phyloP scores from a whole-genome alignment of 2,113 vertebrate species.

The Recurvirostra avosetta region DNA sequence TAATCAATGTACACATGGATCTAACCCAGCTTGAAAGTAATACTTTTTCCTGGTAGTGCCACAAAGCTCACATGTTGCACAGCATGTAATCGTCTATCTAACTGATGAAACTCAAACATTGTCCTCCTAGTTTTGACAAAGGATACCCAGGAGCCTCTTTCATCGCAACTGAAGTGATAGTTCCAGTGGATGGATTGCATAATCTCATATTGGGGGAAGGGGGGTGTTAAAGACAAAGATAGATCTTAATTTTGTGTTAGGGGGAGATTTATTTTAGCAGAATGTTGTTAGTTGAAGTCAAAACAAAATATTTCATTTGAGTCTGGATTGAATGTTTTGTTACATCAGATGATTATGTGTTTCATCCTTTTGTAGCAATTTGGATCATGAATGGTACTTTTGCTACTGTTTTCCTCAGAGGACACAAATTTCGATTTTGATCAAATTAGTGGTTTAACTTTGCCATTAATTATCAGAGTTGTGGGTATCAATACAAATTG shows the following conservation, averaged over 20 bases:
- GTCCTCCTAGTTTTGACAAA: neutral
- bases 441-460: neutral
- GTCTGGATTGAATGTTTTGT: neutral
- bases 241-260: neutral
- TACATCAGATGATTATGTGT: neutral
- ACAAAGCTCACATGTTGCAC: neutral
- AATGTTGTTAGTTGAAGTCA: neutral
- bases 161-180: neutral
- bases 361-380: neutral
- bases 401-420: neutral
- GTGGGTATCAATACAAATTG: neutral
- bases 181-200: neutral
- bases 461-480: neutral
- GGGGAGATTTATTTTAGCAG: neutral
- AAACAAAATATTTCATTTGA: neutral
- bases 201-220: rapidly evolving
- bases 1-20: neutral
- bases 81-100: neutral
- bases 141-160: neutral
- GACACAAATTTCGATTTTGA: neutral
- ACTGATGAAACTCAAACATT: neutral
- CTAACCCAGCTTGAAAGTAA: neutral
- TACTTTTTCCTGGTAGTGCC: neutral
- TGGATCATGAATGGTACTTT: neutral
- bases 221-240: neutral